Base-by-base conservation (phyloP, 2,113 vertebrate species). In the Lepidiolamprologus cunningtoni region DNA sequence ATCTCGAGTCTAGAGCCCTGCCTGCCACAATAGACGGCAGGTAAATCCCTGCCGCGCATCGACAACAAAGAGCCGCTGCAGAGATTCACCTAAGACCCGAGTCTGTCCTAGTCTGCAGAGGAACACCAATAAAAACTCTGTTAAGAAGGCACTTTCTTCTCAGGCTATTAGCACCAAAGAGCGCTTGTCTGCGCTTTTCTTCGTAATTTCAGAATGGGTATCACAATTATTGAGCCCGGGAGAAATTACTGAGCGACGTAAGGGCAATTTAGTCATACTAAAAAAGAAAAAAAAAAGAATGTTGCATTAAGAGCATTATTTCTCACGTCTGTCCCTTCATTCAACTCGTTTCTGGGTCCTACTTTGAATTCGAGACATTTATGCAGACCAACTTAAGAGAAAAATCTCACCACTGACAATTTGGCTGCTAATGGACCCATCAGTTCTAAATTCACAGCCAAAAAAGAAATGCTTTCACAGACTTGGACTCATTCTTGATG, bases 71-170 rank as follows among this genome's bases (percentile, higher is more conserved):
- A 86, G 35, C 31, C 17, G 11, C 37, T 31, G 87, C 52, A 61
- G 66, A 54, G 80, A 86, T 58, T 94, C 92, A 92, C 85, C 81
- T 91, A 58, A 92, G 92, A 90, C 82, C 66, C 12, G 31, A 86
- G 82, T 79, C 82, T 89, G 86, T 89, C 90, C 66, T 82, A 11
- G 82, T 61, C 81, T 85, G 52, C 81, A 84, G 81, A 66, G 80
- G 47, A 81, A 90, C 68, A 58, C 86, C 82, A 82, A 88, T 86
- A 89, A 86, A 47, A 94, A 78, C 54, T 61, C 78, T 6, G 52
- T 58, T 87, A 81, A 89, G 58, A 40, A 21, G 45, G 17, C 16
- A 14, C 58, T 85, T 90, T 92, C 57, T 87, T 81, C 61, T 31
- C 42, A 85, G 78, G 79, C 84, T 91, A 92, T 93, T 88, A 91